Conservation (phyloP, 2,888 invertebrate species). For the Pandemis heparana region DNA sequence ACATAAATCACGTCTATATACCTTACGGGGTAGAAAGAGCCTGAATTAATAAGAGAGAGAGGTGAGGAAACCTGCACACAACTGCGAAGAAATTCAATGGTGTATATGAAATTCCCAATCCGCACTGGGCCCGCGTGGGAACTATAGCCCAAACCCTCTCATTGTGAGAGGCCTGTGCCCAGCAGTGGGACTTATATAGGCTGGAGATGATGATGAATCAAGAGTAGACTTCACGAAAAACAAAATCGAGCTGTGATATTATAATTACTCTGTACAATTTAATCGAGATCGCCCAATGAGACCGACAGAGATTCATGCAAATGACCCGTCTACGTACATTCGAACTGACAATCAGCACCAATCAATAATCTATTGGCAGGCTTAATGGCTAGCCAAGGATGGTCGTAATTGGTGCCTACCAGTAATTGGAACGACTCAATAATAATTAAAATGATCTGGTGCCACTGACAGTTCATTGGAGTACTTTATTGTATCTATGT, state of each 20-base stretch:
- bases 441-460: slow-evolving; percentile 75
- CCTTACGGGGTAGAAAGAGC: no score
- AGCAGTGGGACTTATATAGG: no score
- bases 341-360: slow-evolving; percentile 81
- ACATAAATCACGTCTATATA: no score
- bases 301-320: slow-evolving; percentile 80
- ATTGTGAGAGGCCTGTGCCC: no score
- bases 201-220: no score
- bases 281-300: slow-evolving; percentile 75
- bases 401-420: slow-evolving; percentile 50
- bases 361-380: slow-evolving; percentile 84
- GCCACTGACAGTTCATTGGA: slow-evolving; percentile 54
- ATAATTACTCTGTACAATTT: slow-evolving; percentile 70
- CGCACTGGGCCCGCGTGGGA: no score
- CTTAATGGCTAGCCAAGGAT: slow-evolving; percentile 83
- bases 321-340: slow-evolving; percentile 69
- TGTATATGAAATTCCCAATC: no score
- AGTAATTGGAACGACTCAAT: slow-evolving; percentile 72
- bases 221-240: background rate
- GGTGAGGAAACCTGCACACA: no score
- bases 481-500: slow-evolving; percentile 46
- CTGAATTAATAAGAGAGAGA: no score
- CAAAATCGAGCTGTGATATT: background rate
- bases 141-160: no score
- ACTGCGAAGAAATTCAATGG: no score